Evolutionary conservation across 2,797 vertebrate genomes (phyloP).

Genomic region (Tragopan temminckii): DNA sequence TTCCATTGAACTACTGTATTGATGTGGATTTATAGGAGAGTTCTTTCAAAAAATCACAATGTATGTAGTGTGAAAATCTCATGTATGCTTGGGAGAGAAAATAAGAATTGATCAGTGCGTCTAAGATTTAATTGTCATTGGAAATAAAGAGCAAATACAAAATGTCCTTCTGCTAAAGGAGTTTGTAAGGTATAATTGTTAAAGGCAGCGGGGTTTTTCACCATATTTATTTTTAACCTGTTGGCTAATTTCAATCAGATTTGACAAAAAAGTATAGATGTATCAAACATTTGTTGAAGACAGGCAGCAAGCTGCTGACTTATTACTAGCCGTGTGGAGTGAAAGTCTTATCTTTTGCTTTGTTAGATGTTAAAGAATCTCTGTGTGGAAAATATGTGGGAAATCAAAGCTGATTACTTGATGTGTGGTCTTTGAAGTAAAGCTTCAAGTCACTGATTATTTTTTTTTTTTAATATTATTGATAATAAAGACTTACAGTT

Average conservation of each 20-base stretch:
- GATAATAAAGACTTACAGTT: background rate
- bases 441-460: background rate
- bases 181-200: background rate
- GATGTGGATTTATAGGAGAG: background rate
- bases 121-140: background rate
- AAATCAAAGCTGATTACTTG: constrained; percentile 4
- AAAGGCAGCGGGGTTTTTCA: background rate
- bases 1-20: background rate
- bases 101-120: background rate
- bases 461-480: background rate
- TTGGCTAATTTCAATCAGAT: background rate
- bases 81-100: background rate
- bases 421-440: background rate
- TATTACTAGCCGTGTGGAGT: background rate
- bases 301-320: background rate
- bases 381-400: background rate
- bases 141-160: background rate
- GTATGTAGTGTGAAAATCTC: background rate
- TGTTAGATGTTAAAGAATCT: background rate
- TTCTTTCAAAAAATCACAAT: background rate
- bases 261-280: background rate
- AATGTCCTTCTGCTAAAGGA: background rate
- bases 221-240: background rate
- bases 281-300: background rate
- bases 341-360: background rate